phyloP scores from a whole-genome alignment of 2,888 invertebrate genomes.

The Stenoptilia bipunctidactyla region DNA sequence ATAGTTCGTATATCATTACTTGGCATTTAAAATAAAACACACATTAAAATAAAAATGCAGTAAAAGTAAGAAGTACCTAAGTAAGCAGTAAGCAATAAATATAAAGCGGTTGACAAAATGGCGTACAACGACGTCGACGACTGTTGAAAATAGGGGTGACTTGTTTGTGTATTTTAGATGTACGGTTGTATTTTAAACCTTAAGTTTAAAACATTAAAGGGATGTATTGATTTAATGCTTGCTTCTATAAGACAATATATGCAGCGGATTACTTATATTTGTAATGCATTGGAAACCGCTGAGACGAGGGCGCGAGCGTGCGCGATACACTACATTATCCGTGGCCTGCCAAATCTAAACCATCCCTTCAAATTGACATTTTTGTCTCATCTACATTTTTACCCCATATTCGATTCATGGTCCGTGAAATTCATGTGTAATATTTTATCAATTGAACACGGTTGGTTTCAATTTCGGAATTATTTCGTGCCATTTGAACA shows the following conservation, averaged over 20 bases:
- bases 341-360: slow-evolving; percentile 26
- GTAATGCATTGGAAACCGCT: slow-evolving; percentile 22
- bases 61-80: slow-evolving; percentile 31
- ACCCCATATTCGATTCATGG: slow-evolving; percentile 44
- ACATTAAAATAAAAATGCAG: slow-evolving; percentile 35
- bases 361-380: slow-evolving; percentile 46
- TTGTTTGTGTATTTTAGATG: not conserved
- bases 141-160: slow-evolving; percentile 18
- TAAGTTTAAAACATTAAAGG: slow-evolving; percentile 6
- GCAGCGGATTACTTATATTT: slow-evolving; percentile 10
- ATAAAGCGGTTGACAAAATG: slow-evolving; percentile 33
- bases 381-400: slow-evolving; percentile 58
- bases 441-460: slow-evolving; percentile 63
- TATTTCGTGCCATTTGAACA: slow-evolving; percentile 40
- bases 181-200: slow-evolving; percentile 16
- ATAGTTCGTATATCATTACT: slow-evolving; percentile 27
- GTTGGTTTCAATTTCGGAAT: slow-evolving; percentile 49
- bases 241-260: not conserved
- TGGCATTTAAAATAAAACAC: slow-evolving; percentile 28
- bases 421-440: slow-evolving; percentile 51
- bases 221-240: not conserved
- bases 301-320: slow-evolving; percentile 30
- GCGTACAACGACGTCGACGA: slow-evolving; percentile 17
- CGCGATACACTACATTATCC: slow-evolving; percentile 47
- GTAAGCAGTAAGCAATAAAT: slow-evolving; percentile 28